phyloP scores from a whole-genome alignment of 2,888 invertebrate genomes.

The Sinodicranocentrus sp. region DNA sequence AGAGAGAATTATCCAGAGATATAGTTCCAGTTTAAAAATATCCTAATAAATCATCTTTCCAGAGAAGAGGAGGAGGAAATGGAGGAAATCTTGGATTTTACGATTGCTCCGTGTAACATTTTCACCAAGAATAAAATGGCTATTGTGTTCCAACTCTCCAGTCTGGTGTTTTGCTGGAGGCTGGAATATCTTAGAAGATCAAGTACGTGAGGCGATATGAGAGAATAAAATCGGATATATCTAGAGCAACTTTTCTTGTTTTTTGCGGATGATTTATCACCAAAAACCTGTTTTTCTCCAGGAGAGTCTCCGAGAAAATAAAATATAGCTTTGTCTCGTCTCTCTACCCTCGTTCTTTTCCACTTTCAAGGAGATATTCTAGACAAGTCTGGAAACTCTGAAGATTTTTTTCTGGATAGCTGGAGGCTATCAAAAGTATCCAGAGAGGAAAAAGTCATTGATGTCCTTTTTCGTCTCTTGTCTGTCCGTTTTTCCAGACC shows the following conservation, averaged over 20 bases:
- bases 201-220: background rate
- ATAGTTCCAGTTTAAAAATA: slow-evolving; percentile 15
- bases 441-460: background rate
- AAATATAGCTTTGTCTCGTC: slow-evolving; percentile 16
- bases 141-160: slow-evolving; percentile 26
- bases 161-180: background rate
- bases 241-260: slow-evolving; percentile 1
- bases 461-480: background rate
- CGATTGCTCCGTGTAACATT: background rate
- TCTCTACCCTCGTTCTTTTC: no score
- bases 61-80: background rate
- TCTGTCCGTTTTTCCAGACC: background rate
- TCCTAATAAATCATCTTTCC: slow-evolving; percentile 44
- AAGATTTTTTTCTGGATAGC: no score
- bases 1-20: background rate
- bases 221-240: background rate
- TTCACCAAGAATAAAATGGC: slow-evolving; percentile 14
- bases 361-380: no score
- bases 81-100: no score
- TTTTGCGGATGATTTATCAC: slow-evolving; percentile 45
- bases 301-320: slow-evolving; percentile 4
- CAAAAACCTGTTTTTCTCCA: background rate
- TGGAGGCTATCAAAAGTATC: slow-evolving; percentile 9
- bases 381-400: no score
- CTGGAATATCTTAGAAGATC: background rate